Evolutionary conservation across 2,113 vertebrate genomes (phyloP), one percentile per base, ranked within the genome.

Genomic region (Casuarius casuarius): DNA sequence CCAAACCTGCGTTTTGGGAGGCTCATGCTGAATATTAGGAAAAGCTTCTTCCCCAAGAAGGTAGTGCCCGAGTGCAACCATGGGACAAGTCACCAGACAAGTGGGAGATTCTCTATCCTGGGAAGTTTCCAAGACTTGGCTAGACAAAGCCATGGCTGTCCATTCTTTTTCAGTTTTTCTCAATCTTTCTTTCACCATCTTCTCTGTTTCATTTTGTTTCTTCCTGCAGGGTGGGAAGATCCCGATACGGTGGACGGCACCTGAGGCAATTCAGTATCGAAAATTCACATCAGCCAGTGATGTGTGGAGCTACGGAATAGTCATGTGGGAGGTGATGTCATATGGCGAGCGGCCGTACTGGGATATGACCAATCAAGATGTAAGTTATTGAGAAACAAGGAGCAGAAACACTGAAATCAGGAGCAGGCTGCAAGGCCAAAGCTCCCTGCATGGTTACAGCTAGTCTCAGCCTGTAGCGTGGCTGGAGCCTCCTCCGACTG

Each of bases 301-400:
- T 0, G 98, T 98, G 40, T 98, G 98, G 98, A 98, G 98, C 95
- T 98, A 98, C 0, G 98, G 98, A 0, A 98, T 98, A 0, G 98
- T 98, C 92, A 98, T 98, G 98, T 98, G 98, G 98, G 98, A 98
- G 77, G 98, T 98, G 94, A 98, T 98, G 98, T 98, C 98, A 3
- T 98, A 98, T 0, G 98, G 98, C n/a, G 98, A 98, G 81, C 78
- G 98, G 62, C 98, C 98, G 33, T 98, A 98, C 97, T 98, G 98
- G 98, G 98, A 98, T 75, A 98, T 98, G 98, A 98, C 98, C 96
- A 98, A 98, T 85, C 98, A 98, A 83, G 98, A 98, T 2, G 98
- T 98, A 94, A 98, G 98, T 98, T 44, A 70, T 65, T 40, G 58
- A 75, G 46, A 52, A 78, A 13, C 8, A 40, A 23, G 52, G 70